phyloP scores from a whole-genome alignment of 2,797 vertebrate species.

The Salarias fasciatus region DNA sequence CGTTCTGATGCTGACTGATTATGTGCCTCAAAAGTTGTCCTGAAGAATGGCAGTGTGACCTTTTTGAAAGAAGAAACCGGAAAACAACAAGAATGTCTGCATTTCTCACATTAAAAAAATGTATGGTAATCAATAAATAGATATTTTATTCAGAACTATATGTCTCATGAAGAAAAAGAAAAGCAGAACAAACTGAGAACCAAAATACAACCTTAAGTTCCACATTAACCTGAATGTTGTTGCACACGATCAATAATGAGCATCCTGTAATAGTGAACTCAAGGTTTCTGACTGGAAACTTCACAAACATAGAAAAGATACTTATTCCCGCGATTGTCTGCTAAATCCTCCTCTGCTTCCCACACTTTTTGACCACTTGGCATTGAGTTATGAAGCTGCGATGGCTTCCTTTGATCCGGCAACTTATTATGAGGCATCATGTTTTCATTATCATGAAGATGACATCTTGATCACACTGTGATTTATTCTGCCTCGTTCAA shows the following conservation, averaged over 20 bases:
- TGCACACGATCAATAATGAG: conserved; percentile 4
- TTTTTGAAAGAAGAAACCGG: no score
- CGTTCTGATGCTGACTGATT: neutral
- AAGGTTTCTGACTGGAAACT: conserved; percentile 17
- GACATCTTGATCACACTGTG: conserved; percentile 77
- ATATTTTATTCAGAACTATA: no score
- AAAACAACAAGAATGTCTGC: neutral
- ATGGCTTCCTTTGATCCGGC: conserved; percentile 66
- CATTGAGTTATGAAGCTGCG: conserved; percentile 59
- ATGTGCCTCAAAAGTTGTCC: no score
- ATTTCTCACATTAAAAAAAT: neutral
- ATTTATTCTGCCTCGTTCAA: conserved; percentile 77
- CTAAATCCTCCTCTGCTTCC: conserved; percentile 34
- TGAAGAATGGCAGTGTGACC: no score
- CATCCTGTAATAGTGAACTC: conserved; percentile 20
- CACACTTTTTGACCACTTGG: conserved; percentile 48
- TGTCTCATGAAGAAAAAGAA: neutral
- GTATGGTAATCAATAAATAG: neutral
- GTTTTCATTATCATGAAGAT: conserved; percentile 80
- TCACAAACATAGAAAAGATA: conserved; percentile 41
- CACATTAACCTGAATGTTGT: neutral
- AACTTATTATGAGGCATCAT: conserved; percentile 76
- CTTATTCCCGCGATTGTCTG: conserved; percentile 34
- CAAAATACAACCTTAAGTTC: neutral
- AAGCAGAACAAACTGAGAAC: neutral